A percentile compares a stretch with the other conserved stretches of the same genome.
phyloP scores from a whole-genome alignment of 2,797 vertebrate genomes.

The Gallinago stenura region DNA sequence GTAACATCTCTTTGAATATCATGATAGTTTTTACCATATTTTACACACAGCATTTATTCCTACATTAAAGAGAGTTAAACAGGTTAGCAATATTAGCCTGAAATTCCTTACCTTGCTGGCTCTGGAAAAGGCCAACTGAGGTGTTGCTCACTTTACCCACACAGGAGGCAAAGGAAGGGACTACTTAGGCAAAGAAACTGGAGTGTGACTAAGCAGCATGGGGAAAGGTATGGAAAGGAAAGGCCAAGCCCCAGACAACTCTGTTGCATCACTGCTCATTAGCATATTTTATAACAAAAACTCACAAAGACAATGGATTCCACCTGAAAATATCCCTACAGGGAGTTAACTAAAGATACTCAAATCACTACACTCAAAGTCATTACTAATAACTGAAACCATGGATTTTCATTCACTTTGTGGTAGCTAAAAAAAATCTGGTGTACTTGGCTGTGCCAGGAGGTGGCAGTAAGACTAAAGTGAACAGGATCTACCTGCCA shows the following conservation, averaged over 20 bases:
- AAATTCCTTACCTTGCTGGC: background rate
- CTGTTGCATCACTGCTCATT: background rate
- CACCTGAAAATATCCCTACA: background rate
- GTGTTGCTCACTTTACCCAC: background rate
- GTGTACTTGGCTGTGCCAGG: background rate
- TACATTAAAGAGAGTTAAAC: background rate
- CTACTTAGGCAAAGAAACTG: background rate
- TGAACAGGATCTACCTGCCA: background rate
- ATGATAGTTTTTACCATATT: background rate
- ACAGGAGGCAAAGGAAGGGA: background rate
- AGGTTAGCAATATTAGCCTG: background rate
- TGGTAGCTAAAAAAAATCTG: accelerated
- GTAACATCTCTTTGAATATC: accelerated
- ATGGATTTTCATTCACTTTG: accelerated
- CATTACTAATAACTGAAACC: accelerated
- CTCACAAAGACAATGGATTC: background rate
- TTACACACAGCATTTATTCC: background rate
- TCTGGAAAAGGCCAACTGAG: background rate
- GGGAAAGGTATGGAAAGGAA: background rate
- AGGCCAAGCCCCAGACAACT: background rate
- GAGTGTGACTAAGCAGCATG: background rate
- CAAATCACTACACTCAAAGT: background rate
- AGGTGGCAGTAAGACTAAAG: conserved; percentile 24
- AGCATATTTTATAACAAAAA: background rate
- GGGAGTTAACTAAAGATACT: background rate